phyloP scores from a whole-genome alignment of 2,888 invertebrate species.

The Athalia rosae region DNA sequence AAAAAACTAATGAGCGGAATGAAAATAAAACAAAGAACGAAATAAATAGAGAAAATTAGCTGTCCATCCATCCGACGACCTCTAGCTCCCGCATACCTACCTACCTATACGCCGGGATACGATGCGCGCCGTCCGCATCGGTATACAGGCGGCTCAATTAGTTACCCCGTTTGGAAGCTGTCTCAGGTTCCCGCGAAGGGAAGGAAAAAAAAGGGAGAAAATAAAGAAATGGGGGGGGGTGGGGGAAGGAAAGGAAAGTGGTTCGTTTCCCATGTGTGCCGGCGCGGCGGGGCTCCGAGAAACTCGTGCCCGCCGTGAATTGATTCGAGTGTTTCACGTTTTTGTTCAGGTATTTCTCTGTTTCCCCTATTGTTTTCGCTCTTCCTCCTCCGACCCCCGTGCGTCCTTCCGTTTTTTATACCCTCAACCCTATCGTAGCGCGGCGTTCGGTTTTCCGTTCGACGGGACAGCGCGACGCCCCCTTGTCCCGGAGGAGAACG shows the following conservation, averaged over 20 bases:
- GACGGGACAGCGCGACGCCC: too few relatives aligned
- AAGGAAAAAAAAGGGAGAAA: conserved; percentile 28
- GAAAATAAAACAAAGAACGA: conserved; percentile 29
- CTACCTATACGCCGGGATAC: too few relatives aligned
- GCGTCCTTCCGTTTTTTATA: conserved; percentile 62
- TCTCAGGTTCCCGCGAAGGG: conserved; percentile 56
- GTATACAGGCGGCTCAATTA: conserved; percentile 68
- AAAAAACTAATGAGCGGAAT: conserved; percentile 22
- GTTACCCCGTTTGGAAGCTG: conserved; percentile 68
- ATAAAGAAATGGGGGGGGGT: too few relatives aligned
- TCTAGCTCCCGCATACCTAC: conserved; percentile 44
- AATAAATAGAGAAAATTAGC: conserved; percentile 65
- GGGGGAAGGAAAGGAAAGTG: neutral
- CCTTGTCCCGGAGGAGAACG: too few relatives aligned
- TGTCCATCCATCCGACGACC: conserved; percentile 61
- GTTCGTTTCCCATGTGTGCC: neutral
- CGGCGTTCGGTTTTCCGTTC: too few relatives aligned
- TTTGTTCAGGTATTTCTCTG: too few relatives aligned
- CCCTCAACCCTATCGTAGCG: conserved; percentile 73
- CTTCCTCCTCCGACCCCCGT: conserved; percentile 11
- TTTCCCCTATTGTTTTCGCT: too few relatives aligned
- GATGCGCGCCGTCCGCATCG: neutral
- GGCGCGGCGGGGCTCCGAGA: neutral
- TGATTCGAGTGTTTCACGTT: too few relatives aligned
- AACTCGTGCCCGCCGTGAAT: neutral